phyloP scores from a whole-genome alignment of 2,113 vertebrate species.

The Phyllostomus hastatus region DNA sequence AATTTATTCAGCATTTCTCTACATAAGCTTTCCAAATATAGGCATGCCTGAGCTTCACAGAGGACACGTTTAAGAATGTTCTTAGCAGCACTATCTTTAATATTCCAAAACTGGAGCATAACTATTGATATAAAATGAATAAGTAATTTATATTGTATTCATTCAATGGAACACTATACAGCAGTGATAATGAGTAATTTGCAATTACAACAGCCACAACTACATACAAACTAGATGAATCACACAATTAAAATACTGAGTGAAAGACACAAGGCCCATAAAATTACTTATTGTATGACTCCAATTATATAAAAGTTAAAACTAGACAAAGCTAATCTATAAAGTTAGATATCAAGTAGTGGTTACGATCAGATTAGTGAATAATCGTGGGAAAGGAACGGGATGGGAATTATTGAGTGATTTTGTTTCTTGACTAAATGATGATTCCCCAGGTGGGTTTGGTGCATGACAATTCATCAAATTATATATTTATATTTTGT shows the following conservation, averaged over 20 bases:
- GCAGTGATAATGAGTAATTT: not conserved
- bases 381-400: not conserved
- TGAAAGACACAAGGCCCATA: not conserved
- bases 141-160: not conserved
- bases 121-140: not conserved
- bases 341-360: not conserved
- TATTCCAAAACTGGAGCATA: not conserved
- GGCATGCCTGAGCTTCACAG: not conserved
- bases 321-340: not conserved
- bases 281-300: not conserved
- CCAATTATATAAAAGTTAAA: not conserved
- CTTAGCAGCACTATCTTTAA: not conserved
- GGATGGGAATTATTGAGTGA: accelerated
- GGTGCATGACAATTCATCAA: not conserved
- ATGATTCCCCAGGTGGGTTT: not conserved
- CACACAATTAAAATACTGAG: not conserved
- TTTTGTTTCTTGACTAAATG: not conserved
- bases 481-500: not conserved
- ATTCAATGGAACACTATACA: not conserved
- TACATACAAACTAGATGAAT: not conserved
- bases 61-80: not conserved
- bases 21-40: not conserved
- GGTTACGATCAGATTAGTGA: not conserved
- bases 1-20: not conserved
- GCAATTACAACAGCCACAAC: not conserved